Conservation (phyloP, 2,797 vertebrate genomes). For the Garrulus glandarius region DNA sequence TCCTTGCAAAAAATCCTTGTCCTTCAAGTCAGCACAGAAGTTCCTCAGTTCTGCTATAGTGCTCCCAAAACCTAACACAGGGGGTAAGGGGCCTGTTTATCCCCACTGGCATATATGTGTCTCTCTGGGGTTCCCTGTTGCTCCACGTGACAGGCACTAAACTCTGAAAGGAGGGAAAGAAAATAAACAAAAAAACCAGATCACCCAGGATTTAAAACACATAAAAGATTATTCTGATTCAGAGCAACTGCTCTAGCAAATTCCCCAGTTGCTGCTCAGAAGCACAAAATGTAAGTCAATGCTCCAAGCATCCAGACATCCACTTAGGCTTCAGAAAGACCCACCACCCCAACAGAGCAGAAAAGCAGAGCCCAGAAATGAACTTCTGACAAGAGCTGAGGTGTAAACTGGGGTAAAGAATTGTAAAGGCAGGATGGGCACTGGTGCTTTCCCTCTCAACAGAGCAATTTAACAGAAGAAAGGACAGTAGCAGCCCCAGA, state of each 20-base stretch:
- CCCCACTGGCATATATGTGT: background rate
- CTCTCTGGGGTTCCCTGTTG: background rate
- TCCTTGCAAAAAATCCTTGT: background rate
- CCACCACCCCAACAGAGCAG: rapidly evolving
- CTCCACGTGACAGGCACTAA: background rate
- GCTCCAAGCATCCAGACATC: background rate
- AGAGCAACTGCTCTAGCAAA: background rate
- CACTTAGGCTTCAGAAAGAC: background rate
- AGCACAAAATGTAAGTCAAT: background rate
- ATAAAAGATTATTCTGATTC: background rate
- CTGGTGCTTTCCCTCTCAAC: background rate
- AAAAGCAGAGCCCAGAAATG: background rate
- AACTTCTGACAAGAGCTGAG: background rate
- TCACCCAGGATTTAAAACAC: background rate
- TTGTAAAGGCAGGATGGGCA: background rate
- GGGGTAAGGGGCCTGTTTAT: background rate
- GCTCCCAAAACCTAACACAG: background rate
- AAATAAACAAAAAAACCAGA: background rate
- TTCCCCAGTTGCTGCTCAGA: background rate
- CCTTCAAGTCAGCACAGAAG: background rate
- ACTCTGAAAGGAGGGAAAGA: background rate
- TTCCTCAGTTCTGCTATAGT: background rate
- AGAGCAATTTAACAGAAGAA: background rate
- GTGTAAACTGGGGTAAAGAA: background rate
- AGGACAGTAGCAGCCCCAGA: background rate